Base-by-base conservation (phyloP, 2,113 vertebrate genomes). In the Miniopterus natalensis region DNA sequence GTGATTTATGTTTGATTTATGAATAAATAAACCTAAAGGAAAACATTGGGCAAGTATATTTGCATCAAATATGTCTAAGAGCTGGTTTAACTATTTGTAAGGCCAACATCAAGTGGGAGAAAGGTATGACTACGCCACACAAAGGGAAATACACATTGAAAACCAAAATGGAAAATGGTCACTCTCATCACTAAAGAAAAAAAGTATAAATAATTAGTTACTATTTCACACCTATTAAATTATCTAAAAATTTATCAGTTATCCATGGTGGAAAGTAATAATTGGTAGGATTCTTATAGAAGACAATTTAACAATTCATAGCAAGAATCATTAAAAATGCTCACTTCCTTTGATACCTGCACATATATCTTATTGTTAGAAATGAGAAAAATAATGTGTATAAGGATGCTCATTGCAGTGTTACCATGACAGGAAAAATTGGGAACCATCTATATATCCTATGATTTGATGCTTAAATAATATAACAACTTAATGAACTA, bases 391-490 rank as follows among this genome's bases (percentile, higher is more conserved):
- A 75, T 61, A 0, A 8, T 66, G 4, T 73, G 18, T 95, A 7
- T 84, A 53, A 84, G 47, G 36, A 75, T 14, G 5, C 51, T 47
- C 36, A 40, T 42, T 90, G 42, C n/a, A 47, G 1, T 59, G 21
- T 90, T 90, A 83, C 7, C 88, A 17, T 66, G 63, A 66, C 42
- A 59, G 65, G 70, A 92, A 78, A 92, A 94, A 83, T 89, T 89
- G 42, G 29, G 49, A 70, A 80, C n/a, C 29, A 57, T 59, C 20
- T 70, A 11, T 88, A 10, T 94, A 4, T 68, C 29, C 25, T 75
- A 0, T 84, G 36, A 83, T 45, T n/a, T 17, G 73, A 59, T 86
- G 70, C 78, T 65, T 83, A 92, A 74, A 75, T 83, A 86, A 17
- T 59, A 92, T 5, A 42, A 45, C 17, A 87, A 77, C 5, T 53